Conservation (phyloP, 2,888 invertebrate genomes). For the Neocrepidodera transversa region DNA sequence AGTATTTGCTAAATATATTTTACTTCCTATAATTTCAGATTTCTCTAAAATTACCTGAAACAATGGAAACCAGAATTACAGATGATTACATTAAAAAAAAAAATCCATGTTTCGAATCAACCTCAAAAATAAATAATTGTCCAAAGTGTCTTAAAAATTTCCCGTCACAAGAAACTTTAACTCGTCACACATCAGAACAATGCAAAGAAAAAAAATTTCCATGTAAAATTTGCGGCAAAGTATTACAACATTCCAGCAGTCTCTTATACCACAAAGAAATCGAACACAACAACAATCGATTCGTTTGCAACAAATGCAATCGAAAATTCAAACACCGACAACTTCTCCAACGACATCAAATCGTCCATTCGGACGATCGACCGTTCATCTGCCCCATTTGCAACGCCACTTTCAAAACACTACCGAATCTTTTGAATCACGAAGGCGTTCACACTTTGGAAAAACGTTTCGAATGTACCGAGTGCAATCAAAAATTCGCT, state of each 20-base stretch:
- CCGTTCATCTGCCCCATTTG: conserved; percentile 70
- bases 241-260: conserved; percentile 75
- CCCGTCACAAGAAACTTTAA: conserved; percentile 67
- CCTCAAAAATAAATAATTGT: conserved; percentile 58
- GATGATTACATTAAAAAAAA: neutral
- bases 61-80: neutral
- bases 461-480: conserved; percentile 65
- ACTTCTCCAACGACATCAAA: conserved; percentile 76
- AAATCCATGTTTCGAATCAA: too few species aligned
- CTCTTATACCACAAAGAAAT: conserved; percentile 78
- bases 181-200: conserved; percentile 60
- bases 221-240: conserved; percentile 63
- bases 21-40: neutral
- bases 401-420: conserved; percentile 72
- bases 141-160: conserved; percentile 67
- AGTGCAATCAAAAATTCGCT: conserved; percentile 76
- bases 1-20: too few species aligned
- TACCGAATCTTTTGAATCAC: conserved; percentile 76
- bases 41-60: neutral
- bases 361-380: conserved; percentile 74
- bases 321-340: conserved; percentile 79
- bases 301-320: conserved; percentile 66
- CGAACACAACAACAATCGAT: conserved; percentile 54
- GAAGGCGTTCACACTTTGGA: conserved; percentile 75
- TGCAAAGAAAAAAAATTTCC: conserved; percentile 58